Evolutionary conservation across 2,113 vertebrate genomes (phyloP).

Genomic region (Salvelinus sp.): DNA sequence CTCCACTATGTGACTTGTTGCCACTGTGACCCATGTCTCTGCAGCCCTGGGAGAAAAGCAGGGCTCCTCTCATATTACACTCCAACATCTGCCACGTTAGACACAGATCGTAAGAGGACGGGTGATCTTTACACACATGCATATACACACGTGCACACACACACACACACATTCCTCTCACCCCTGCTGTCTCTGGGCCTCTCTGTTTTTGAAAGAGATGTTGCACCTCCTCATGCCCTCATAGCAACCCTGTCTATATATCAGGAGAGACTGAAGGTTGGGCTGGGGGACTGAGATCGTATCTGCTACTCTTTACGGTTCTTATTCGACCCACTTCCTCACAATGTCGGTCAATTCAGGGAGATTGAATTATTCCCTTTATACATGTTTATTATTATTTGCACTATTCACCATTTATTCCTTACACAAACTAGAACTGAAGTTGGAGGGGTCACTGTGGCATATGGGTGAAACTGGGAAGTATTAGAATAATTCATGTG

Average conservation of each 20-base stretch:
- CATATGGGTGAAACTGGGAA: too few relatives aligned
- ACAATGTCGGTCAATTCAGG: too few relatives aligned
- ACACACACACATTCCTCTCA: slow-evolving; percentile 1
- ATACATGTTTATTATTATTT: too few relatives aligned
- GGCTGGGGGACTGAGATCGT: too few relatives aligned
- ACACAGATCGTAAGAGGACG: neutral
- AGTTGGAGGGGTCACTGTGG: too few relatives aligned
- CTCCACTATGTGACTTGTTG: slow-evolving; percentile 39
- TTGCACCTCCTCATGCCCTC: neutral
- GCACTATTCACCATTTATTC: too few relatives aligned
- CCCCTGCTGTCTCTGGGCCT: neutral
- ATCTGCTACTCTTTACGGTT: too few relatives aligned
- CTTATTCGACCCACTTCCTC: too few relatives aligned
- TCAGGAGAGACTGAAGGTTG: too few relatives aligned
- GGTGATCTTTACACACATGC: neutral
- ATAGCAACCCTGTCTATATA: neutral
- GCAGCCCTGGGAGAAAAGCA: slow-evolving; percentile 28
- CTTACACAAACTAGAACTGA: too few relatives aligned
- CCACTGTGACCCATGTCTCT: slow-evolving; percentile 31
- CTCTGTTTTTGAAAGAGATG: neutral
- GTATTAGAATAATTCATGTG: too few relatives aligned
- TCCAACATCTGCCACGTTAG: slow-evolving; percentile 56
- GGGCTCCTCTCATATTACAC: slow-evolving; percentile 52
- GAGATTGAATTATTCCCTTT: too few relatives aligned
- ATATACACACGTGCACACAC: neutral